phyloP scores from a whole-genome alignment of 2,797 vertebrate genomes.

The Tragelaphus oryx region DNA sequence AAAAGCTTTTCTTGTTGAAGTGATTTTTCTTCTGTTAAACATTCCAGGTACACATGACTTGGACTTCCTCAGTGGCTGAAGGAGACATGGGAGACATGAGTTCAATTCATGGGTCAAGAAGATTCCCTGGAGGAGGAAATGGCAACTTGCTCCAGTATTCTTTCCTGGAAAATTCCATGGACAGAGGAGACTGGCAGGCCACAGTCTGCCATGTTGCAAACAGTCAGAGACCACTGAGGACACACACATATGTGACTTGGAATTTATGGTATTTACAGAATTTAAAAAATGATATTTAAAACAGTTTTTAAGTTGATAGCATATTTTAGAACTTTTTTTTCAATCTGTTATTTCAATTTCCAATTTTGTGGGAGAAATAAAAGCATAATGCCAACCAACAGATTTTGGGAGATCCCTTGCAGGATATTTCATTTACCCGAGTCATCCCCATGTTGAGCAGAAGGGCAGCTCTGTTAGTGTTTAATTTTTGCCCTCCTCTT shows the following conservation, averaged over 20 bases:
- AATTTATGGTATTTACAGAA: background rate
- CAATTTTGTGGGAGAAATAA: background rate
- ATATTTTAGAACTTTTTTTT: background rate
- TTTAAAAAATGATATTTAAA: constrained; percentile 18
- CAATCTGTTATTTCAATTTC: background rate
- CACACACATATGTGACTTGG: background rate
- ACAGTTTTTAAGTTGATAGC: background rate
- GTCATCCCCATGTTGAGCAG: background rate
- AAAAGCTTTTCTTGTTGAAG: background rate
- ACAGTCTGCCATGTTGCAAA: background rate
- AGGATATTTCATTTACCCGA: background rate
- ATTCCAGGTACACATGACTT: background rate
- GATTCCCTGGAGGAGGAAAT: background rate
- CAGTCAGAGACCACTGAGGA: background rate
- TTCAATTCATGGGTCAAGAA: background rate
- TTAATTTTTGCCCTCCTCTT: background rate
- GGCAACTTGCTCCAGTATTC: background rate
- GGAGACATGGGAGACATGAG: background rate
- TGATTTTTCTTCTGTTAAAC: background rate
- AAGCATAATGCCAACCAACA: background rate
- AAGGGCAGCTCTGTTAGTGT: background rate
- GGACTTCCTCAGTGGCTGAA: background rate
- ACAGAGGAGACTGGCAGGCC: background rate
- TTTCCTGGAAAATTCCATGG: background rate
- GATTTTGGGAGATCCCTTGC: background rate